Percentiles rank a stretch among this genome's conserved stretches.
phyloP scores from a whole-genome alignment of 2,888 invertebrate species.

The Philereme transversata region DNA sequence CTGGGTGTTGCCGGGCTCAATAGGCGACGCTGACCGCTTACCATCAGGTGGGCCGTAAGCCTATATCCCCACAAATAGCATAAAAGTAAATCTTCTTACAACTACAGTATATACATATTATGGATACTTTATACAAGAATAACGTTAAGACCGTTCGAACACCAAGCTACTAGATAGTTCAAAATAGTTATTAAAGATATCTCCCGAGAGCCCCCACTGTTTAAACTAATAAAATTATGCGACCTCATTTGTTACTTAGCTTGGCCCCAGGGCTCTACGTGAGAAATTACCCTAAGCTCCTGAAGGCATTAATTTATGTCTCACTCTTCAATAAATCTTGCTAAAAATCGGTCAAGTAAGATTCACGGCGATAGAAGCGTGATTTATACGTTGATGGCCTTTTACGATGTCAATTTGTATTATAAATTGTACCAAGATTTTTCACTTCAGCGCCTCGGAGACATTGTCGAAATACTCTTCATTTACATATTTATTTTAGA shows the following conservation, averaged over 20 bases:
- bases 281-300: conserved; percentile 60
- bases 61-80: too few species aligned
- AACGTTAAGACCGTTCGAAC: too few species aligned
- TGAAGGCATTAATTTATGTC: conserved; percentile 57
- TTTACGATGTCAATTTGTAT: conserved; percentile 13
- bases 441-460: background rate
- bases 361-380: conserved; percentile 33
- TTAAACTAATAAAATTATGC: conserved; percentile 65
- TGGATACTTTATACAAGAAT: too few species aligned
- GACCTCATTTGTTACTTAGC: conserved; percentile 62
- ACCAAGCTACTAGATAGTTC: background rate
- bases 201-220: conserved; percentile 19
- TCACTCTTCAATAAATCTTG: conserved; percentile 56
- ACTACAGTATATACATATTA: too few species aligned
- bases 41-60: too few species aligned
- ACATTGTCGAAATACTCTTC: too few species aligned
- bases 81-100: too few species aligned
- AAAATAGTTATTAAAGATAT: background rate
- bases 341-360: conserved; percentile 54
- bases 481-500: too few species aligned
- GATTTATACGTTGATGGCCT: conserved; percentile 11
- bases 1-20: too few species aligned
- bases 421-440: conserved; percentile 1
- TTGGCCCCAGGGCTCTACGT: conserved; percentile 47
- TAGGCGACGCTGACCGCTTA: too few species aligned